These are phyloP conservation scores for Lissonota sp. DNA, from an alignment of 2,888 invertebrate genomes.

Conservation along the genomic window DNA sequence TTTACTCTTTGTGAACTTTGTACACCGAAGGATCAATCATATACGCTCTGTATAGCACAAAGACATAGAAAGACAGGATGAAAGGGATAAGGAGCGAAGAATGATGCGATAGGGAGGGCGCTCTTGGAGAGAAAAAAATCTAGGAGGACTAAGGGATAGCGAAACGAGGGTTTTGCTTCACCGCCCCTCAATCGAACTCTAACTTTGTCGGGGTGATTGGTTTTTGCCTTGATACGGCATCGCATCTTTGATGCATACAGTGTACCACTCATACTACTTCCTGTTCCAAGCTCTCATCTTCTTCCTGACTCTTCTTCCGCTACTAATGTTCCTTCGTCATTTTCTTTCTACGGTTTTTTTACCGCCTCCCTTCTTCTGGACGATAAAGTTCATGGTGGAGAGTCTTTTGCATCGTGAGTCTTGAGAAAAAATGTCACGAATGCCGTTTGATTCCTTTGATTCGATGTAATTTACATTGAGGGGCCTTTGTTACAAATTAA, in stretches of 20 bases:
- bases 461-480: too few relatives aligned
- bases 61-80: constrained; percentile 11
- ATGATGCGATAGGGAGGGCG: background rate
- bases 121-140: constrained; percentile 5
- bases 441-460: background rate
- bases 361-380: constrained; percentile 18
- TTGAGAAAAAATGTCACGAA: constrained; percentile 23
- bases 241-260: constrained; percentile 8
- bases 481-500: too few relatives aligned
- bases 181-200: constrained; percentile 72
- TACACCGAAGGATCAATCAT: too few relatives aligned
- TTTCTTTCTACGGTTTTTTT: background rate
- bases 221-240: constrained; percentile 68
- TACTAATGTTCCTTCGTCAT: background rate
- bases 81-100: constrained; percentile 37
- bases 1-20: too few relatives aligned
- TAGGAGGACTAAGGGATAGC: constrained; percentile 23
- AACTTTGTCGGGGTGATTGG: constrained; percentile 76
- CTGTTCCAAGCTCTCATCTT: too few relatives aligned
- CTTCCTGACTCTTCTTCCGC: background rate
- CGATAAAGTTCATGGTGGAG: constrained; percentile 19
- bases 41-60: too few relatives aligned
- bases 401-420: constrained; percentile 21
- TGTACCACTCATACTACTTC: background rate
- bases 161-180: constrained; percentile 51